phyloP scores from a whole-genome alignment of 2,797 vertebrate genomes.

The Channallabes apus region DNA sequence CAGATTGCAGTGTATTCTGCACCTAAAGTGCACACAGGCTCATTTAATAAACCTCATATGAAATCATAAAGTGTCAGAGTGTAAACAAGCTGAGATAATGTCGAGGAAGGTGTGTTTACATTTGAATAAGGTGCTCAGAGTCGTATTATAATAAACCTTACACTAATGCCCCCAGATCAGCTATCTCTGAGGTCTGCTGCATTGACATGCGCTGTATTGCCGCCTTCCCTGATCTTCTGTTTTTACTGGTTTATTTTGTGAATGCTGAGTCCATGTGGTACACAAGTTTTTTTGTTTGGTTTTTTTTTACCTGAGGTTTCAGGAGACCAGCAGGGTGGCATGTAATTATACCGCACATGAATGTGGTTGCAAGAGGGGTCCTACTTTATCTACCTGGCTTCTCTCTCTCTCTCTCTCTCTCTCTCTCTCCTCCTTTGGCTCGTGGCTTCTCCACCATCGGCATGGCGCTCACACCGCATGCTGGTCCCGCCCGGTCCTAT shows the following conservation, averaged over 20 bases:
- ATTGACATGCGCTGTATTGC: slow-evolving; percentile 71
- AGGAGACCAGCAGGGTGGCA: slow-evolving; percentile 66
- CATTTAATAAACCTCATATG: not conserved
- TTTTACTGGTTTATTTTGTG: slow-evolving; percentile 61
- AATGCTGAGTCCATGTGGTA: slow-evolving; percentile 55
- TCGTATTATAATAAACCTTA: not conserved
- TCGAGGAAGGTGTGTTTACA: not conserved
- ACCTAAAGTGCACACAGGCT: not conserved
- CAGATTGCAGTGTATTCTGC: not conserved
- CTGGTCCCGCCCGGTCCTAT: slow-evolving; percentile 69
- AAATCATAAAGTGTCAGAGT: too few species aligned
- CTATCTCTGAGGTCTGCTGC: slow-evolving; percentile 61
- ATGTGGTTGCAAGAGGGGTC: slow-evolving; percentile 77
- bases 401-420: not conserved
- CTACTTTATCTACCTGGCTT: slow-evolving; percentile 22
- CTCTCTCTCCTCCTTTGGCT: not conserved
- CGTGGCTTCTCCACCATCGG: slow-evolving; percentile 17
- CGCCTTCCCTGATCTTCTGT: slow-evolving; percentile 70
- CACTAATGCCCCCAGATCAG: not conserved
- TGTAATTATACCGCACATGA: slow-evolving; percentile 77
- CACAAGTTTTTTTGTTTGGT: too few species aligned
- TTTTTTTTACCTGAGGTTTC: too few species aligned
- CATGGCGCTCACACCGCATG: slow-evolving; percentile 78
- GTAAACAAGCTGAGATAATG: too few species aligned
- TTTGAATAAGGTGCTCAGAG: too few species aligned